Conservation (phyloP, 2,113 vertebrate species). For the Ceyx margarethae region DNA sequence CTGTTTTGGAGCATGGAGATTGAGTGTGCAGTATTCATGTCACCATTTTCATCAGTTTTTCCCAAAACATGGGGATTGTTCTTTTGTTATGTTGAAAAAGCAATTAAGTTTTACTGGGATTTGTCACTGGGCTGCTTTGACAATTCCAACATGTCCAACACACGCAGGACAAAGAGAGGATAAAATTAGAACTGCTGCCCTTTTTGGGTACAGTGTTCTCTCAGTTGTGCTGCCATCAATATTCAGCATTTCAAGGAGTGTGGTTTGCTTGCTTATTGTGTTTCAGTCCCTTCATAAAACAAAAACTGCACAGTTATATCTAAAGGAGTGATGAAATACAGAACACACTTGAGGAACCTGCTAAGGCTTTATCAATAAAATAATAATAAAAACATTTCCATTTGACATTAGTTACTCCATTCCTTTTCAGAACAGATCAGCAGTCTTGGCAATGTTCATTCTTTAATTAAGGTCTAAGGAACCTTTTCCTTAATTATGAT, state of each 20-base stretch:
- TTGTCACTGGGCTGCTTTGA: background rate
- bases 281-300: background rate
- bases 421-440: slow-evolving; percentile 4
- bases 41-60: background rate
- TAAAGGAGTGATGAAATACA: background rate
- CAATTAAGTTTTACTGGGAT: background rate
- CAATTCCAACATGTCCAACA: background rate
- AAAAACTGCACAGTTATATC: background rate
- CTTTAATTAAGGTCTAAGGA: slow-evolving; percentile 6
- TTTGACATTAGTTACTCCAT: background rate
- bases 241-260: background rate
- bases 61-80: background rate
- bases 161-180: background rate
- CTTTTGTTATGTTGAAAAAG: background rate
- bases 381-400: background rate
- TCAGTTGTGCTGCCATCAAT: background rate
- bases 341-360: background rate
- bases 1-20: background rate
- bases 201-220: background rate
- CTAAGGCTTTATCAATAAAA: background rate
- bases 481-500: slow-evolving; percentile 23
- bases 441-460: background rate
- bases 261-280: background rate
- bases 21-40: background rate
- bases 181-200: background rate